A percentile compares a stretch with the other conserved stretches of the same genome.
Conservation (phyloP, 2,797 vertebrate species). For the Bryconaethiops microstoma region DNA sequence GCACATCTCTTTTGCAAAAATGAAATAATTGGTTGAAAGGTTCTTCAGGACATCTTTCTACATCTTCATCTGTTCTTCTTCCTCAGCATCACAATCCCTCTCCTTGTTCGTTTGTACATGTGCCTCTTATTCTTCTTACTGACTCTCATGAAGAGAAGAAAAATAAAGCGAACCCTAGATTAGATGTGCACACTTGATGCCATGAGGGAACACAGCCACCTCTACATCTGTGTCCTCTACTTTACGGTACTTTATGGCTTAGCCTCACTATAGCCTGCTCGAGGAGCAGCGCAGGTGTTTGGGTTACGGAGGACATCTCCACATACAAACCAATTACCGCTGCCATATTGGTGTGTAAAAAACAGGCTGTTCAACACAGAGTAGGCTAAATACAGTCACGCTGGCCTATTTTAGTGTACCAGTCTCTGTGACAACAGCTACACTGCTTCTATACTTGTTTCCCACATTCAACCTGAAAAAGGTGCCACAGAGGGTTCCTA, state of each 20-base stretch:
- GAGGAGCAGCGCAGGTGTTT: conserved; percentile 16
- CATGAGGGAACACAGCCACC: not conserved
- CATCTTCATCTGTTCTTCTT: too few species aligned
- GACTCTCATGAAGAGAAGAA: not conserved
- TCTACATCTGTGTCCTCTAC: conserved; percentile 22
- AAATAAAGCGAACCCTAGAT: not conserved
- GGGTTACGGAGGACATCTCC: conserved; percentile 40
- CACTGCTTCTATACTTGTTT: conserved; percentile 6
- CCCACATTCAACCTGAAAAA: not conserved
- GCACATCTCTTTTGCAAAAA: not conserved
- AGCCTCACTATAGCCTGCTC: not conserved
- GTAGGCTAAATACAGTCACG: conserved; percentile 31
- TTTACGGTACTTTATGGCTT: conserved; percentile 24
- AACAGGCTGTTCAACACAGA: conserved; percentile 30
- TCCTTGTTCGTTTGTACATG: too few species aligned
- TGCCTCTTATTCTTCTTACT: not conserved
- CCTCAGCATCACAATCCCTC: too few species aligned
- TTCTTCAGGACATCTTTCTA: not conserved
- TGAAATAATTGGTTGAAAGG: not conserved
- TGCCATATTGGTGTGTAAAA: conserved; percentile 35
- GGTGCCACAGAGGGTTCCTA: too few species aligned
- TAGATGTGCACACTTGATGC: not conserved
- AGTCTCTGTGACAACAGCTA: conserved; percentile 27
- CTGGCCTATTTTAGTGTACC: conserved; percentile 31
- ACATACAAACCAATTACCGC: conserved; percentile 45